Percentiles rank a stretch among this genome's conserved stretches.
These are phyloP conservation scores for Hydrochoerus hydrochaeris DNA, from an alignment of 2,113 vertebrate genomes.

Conservation along the genomic window DNA sequence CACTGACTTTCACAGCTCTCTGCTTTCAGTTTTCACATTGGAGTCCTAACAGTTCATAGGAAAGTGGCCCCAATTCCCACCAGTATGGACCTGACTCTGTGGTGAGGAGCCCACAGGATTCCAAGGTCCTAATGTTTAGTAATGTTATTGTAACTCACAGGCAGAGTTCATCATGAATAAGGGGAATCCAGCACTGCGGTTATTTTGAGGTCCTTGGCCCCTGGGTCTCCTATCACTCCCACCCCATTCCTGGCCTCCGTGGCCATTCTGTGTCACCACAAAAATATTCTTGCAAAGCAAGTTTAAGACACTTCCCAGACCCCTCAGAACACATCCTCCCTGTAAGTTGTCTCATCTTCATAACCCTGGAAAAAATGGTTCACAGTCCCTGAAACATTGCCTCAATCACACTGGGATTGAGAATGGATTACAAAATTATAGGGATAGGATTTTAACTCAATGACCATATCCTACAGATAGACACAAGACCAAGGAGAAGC, in stretches of 20 bases:
- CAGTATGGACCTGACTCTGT: neutral
- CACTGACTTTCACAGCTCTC: neutral
- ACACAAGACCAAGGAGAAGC: neutral
- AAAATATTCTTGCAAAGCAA: neutral
- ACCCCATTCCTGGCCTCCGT: too few relatives aligned
- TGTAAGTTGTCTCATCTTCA: neutral
- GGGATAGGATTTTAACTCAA: neutral
- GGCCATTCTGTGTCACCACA: neutral
- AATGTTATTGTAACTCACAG: neutral
- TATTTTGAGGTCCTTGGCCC: neutral
- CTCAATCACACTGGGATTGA: neutral
- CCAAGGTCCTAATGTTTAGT: neutral
- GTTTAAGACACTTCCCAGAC: neutral
- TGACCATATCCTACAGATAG: neutral
- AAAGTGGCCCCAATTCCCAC: neutral
- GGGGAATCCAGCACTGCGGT: neutral
- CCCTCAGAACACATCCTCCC: neutral
- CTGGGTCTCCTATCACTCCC: neutral
- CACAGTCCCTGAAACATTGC: neutral
- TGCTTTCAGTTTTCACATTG: neutral
- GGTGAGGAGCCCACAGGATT: neutral
- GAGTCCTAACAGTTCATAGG: neutral
- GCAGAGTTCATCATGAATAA: neutral
- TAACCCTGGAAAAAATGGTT: neutral
- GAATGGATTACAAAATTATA: neutral